Evolutionary conservation across 2,888 invertebrate species (phyloP).

Genomic region (Caenorhabditis sp.): DNA sequence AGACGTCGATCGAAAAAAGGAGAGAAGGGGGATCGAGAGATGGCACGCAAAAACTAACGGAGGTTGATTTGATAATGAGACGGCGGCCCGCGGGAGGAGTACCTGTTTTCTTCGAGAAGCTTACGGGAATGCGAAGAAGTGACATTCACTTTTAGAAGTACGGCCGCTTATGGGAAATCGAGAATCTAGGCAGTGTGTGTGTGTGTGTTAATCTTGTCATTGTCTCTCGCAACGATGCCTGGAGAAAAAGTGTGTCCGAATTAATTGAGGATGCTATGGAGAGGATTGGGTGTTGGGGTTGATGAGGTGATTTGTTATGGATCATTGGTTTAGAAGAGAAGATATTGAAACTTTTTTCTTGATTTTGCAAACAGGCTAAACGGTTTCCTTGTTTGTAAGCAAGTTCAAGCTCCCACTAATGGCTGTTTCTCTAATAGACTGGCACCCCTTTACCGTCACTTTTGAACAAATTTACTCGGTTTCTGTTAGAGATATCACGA

Average conservation of each 20-base stretch:
- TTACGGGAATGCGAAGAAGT: conserved; percentile 6
- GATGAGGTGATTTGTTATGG: not conserved
- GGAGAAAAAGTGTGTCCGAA: conserved; percentile 11
- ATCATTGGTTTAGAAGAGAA: not conserved
- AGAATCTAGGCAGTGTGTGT: not conserved
- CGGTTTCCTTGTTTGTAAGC: no score
- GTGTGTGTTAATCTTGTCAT: conserved; percentile 1
- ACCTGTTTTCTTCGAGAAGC: conserved; percentile 31
- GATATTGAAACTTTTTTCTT: no score
- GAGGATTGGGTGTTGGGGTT: not conserved
- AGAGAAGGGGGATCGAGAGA: conserved; percentile 6
- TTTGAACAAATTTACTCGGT: no score
- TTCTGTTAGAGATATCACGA: no score
- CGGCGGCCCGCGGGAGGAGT: not conserved
- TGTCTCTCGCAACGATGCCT: not conserved
- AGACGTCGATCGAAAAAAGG: conserved; percentile 9
- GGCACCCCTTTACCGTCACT: no score
- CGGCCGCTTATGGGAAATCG: not conserved
- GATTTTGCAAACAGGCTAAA: no score
- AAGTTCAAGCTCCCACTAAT: no score
- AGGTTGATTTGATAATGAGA: conserved; percentile 40
- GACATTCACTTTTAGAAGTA: conserved; percentile 48
- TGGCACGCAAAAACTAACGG: conserved; percentile 34
- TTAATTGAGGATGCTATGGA: not conserved
- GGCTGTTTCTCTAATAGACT: no score